Evolutionary conservation across 2,797 vertebrate genomes (phyloP), one percentile per base, ranked within the genome.

Genomic region (Eremophila alpestris): DNA sequence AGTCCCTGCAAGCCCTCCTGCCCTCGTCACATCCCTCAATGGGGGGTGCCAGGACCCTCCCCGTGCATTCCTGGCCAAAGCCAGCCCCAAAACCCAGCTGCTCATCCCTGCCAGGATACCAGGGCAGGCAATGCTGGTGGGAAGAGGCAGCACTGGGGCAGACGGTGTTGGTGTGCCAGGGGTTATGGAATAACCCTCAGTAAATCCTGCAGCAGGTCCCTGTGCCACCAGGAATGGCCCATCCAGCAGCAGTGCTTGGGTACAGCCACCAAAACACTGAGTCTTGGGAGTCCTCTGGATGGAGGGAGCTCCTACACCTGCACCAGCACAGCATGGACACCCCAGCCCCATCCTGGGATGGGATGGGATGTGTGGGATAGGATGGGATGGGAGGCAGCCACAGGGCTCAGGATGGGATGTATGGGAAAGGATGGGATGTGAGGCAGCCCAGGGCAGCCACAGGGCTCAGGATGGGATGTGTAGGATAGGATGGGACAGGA

Each of bases 111-210:
- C 43, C 10, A 3, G 2, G 30, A 19, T 3, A 65, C 29, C 4
- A 0, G 34, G 13, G 3, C 0, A 2, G 51, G 64, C 1, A 1
- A 27, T 1, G 8, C 30, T 0, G 0, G 4, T 0, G 1, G 54
- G 56, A 75, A 86, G 64, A 78, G 30, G 58, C 49, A 86, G 38
- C 49, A 19, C 8, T 0, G 0, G n/a, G 49, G 24, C 75, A 84
- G 41, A 45, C 0, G 0, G 67, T 0, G 17, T 13, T 54, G 19
- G 26, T 41, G 41, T 22, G 11, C 24, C 13, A 19, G 22, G 5
- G 56, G 17, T 34, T 15, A 19, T 4, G 34, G 34, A 43, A 56
- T 1, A 67, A 68, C 11, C 32, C 45, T 22, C 0, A 0, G 21
- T 5, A 80, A 94, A 95, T 34, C 77, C 80, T 7, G 1, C 15